A percentile compares a stretch with the other conserved stretches of the same genome.
Evolutionary conservation across 2,888 invertebrate genomes (phyloP).

Genomic region (Entomobrya multifasciata): DNA sequence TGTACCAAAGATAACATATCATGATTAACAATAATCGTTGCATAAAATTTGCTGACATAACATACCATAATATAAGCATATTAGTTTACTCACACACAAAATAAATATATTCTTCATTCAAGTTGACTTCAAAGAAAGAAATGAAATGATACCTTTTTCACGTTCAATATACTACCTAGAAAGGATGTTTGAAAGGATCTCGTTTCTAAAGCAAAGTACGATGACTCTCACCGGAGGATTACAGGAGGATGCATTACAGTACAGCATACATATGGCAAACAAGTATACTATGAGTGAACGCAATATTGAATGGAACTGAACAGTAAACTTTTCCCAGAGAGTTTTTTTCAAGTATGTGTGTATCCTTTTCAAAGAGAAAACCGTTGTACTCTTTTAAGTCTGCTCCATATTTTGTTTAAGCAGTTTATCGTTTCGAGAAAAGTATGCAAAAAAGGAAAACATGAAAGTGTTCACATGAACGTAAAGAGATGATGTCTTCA

Average conservation of each 20-base stretch:
- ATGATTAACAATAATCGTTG: too few species aligned
- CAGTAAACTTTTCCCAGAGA: conserved; percentile 27
- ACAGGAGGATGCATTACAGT: too few species aligned
- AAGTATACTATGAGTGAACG: too few species aligned
- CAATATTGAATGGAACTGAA: conserved; percentile 25
- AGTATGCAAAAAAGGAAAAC: neutral
- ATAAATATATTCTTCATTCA: too few species aligned
- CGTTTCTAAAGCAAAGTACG: neutral
- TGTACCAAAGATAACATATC: too few species aligned
- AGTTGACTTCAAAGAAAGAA: too few species aligned
- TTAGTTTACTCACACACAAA: too few species aligned
- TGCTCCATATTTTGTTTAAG: neutral
- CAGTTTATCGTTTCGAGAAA: neutral
- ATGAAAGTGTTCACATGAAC: neutral
- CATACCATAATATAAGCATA: too few species aligned
- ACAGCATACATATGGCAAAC: too few species aligned
- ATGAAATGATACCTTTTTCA: neutral
- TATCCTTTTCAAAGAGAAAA: conserved; percentile 37
- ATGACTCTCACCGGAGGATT: neutral
- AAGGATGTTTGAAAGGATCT: neutral
- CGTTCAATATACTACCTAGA: neutral
- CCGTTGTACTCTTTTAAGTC: neutral
- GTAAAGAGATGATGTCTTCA: too few species aligned
- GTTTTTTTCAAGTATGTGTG: conserved; percentile 44
- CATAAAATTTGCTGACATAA: too few species aligned